Conservation (phyloP, 2,888 invertebrate genomes). For the Apodemia hepburni region DNA sequence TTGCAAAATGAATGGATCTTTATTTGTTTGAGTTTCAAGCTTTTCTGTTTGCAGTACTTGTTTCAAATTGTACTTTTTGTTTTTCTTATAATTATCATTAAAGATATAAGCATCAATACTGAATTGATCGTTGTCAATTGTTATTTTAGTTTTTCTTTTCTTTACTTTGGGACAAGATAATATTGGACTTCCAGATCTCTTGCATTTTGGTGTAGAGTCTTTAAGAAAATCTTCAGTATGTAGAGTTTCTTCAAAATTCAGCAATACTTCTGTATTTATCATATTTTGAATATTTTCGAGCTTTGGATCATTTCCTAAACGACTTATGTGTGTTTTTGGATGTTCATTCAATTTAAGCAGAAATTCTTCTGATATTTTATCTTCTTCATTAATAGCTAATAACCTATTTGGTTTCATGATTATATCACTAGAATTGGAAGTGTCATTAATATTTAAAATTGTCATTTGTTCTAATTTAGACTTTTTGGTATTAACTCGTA, state of each 20-base stretch:
- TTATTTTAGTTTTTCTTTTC: slow-evolving; percentile 45
- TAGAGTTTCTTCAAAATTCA: slow-evolving; percentile 57
- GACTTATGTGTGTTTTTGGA: background rate
- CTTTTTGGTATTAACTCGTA: slow-evolving; percentile 5
- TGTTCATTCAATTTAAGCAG: background rate
- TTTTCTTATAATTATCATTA: slow-evolving; percentile 51
- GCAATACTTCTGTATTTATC: slow-evolving; percentile 56
- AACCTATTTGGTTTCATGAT: background rate
- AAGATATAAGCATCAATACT: slow-evolving; percentile 33
- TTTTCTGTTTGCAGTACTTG: slow-evolving; percentile 40
- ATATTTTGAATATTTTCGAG: slow-evolving; percentile 35
- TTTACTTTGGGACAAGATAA: slow-evolving; percentile 62
- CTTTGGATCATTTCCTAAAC: background rate
- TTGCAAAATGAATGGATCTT: slow-evolving; percentile 37
- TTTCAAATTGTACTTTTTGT: slow-evolving; percentile 44
- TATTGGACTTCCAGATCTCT: slow-evolving; percentile 63
- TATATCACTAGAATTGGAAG: background rate
- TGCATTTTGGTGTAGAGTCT: slow-evolving; percentile 39
- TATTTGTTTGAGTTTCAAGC: slow-evolving; percentile 20
- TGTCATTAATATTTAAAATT: background rate
- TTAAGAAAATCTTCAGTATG: slow-evolving; percentile 57
- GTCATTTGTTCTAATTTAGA: slow-evolving; percentile 3
- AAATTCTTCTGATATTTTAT: slow-evolving; percentile 17
- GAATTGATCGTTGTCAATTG: slow-evolving; percentile 6
- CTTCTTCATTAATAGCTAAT: slow-evolving; percentile 17